Evolutionary conservation across 2,888 invertebrate species (phyloP), one percentile per base, ranked within the genome.

Genomic region (Dermolepida albohirtum): DNA sequence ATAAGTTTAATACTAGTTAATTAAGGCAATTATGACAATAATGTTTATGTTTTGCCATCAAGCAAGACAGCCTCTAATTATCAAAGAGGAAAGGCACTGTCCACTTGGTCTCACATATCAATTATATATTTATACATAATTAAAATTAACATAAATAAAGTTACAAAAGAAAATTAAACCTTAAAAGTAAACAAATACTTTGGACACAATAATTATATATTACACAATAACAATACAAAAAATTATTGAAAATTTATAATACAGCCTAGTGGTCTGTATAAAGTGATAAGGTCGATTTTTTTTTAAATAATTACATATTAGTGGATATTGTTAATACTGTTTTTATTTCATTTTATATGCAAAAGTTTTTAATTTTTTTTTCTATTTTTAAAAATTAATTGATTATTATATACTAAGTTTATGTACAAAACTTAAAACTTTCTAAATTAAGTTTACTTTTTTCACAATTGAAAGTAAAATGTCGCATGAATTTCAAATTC

Each of bases 21-120:
- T 70, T 70, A 72, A 72, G 72, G 72, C 72, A 72, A 72, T 72
- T 65, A 70, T 68, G 66, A 71, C 70, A 70, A 70, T 71, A 67
- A 55, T 64, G 66, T 57, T 57, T 66, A 64, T 69, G 55, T 70
- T 64, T 70, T 71, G 72, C 70, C 69, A 71, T 72, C 72, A 72
- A 72, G 72, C 72, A 68, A 68, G 72, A 72, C 72, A 71, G 69
- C 67, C 70, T 72, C 67, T 68, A 66, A 44, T 66, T 68, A 52
- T 59, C 39, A 51, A 43, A 65, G 63, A 67, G 67, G 66, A 71
- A 72, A 72, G 72, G 72, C 72, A 72, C 72, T 72, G 72, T 72
- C 72, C 65, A 71, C 72, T 72, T 71, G 70, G 72, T 71, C 72
- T 69, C 69, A 66, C 54, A 69, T 50, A 54, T 44, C 43, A 64